Evolutionary conservation across 2,888 invertebrate species (phyloP).

Genomic region (Oscheius sp.): DNA sequence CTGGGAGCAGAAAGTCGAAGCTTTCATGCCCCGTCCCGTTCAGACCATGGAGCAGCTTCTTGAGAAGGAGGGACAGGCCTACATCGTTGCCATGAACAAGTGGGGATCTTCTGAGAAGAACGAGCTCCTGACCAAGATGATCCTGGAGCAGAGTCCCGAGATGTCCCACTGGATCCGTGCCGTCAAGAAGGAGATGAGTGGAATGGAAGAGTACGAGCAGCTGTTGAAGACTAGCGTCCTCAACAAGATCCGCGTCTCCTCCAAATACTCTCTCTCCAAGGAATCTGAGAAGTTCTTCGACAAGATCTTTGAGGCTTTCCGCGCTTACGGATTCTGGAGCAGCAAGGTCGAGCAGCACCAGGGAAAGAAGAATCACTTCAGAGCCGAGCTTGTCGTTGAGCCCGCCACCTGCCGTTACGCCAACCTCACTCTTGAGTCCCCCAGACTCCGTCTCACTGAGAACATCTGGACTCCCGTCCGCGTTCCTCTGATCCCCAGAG

Average conservation of each 20-base stretch:
- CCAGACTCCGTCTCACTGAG: slow-evolving; percentile 45
- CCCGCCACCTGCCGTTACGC: slow-evolving; percentile 57
- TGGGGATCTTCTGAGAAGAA: slow-evolving; percentile 52
- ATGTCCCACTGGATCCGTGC: slow-evolving; percentile 41
- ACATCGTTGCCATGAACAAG: slow-evolving; percentile 39
- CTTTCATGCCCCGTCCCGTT: slow-evolving; percentile 54
- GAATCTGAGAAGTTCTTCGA: slow-evolving; percentile 43
- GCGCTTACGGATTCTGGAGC: slow-evolving; percentile 59
- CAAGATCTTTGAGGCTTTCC: slow-evolving; percentile 50
- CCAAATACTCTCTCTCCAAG: slow-evolving; percentile 52
- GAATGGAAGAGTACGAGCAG: slow-evolving; percentile 45
- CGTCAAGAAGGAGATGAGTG: slow-evolving; percentile 38
- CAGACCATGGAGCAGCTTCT: slow-evolving; percentile 43
- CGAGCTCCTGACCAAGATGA: slow-evolving; percentile 44
- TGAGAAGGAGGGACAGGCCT: slow-evolving; percentile 50
- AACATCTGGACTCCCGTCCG: slow-evolving; percentile 38
- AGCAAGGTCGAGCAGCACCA: slow-evolving; percentile 35
- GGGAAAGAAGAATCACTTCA: slow-evolving; percentile 34
- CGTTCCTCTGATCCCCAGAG: slow-evolving; percentile 32
- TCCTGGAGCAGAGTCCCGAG: slow-evolving; percentile 46
- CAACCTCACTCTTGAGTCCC: slow-evolving; percentile 65
- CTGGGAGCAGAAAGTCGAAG: slow-evolving; percentile 45
- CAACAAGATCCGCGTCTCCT: slow-evolving; percentile 52
- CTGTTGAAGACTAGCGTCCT: slow-evolving; percentile 57
- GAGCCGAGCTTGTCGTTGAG: slow-evolving; percentile 58